Evolutionary conservation across 2,797 vertebrate genomes (phyloP), one percentile per base, ranked within the genome.

Genomic region (Alcedo atthis): DNA sequence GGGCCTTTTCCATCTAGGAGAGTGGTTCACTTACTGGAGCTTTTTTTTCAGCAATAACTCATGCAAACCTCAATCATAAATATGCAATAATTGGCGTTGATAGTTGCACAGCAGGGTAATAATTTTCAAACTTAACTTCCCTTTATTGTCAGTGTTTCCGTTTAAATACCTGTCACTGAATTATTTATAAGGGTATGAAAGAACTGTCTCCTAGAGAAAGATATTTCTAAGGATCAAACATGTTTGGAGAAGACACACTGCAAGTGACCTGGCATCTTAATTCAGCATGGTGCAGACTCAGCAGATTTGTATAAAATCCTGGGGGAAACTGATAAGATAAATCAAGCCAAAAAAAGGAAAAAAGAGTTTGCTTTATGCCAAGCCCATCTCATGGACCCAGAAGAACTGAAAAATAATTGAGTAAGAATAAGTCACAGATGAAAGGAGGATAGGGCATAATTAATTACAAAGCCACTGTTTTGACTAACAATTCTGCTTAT

Each of bases 1-100:
- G 43, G 55, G 33, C 10, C 51, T 92, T 94, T 95, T 91, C 73
- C 83, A 89, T 7, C 20, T 43, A n/a, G 66, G 59, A 40, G 51
- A 81, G 33, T 0, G 12, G 16, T 30, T n/a, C 3, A 5, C 48
- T 77, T 42, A 48, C 20, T 8, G 7, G 59, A 73, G 85, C 1
- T 93, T 93, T 91, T 78, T 37, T 42, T 15, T 74, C 51, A 21
- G 80, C 85, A 66, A 70, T 85, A 78, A 82, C 46, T 96, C 89
- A 48, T 43, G 19, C n/a, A 81, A 93, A 35, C 67, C 61, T 75
- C 19, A 1, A 20, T 15, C 26, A 0, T 93, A 95, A 94, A 93
- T 92, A 57, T 2, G 8, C 32, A 2, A 28, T 85, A 63, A 87
- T 92, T 8, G 3, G 64, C 6, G 87, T 15, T 87, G 93, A 87